Conservation (phyloP, 1,140 invertebrate species). For the Gryllus bimaculatus region DNA sequence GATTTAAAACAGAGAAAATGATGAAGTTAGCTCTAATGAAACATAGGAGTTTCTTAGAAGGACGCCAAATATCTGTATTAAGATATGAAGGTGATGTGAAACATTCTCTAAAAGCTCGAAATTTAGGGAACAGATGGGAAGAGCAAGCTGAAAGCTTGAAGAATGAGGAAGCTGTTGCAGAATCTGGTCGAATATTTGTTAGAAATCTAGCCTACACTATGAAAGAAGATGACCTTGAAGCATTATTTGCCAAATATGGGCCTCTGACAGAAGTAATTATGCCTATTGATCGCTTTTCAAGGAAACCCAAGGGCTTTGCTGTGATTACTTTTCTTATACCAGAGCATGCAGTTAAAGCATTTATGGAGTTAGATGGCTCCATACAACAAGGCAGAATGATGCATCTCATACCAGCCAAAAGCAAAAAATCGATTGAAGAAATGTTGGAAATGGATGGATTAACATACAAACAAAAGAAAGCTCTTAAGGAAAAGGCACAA, state of each 20-base stretch:
- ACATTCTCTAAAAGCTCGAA: constrained; percentile 27
- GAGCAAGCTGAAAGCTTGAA: constrained; percentile 57
- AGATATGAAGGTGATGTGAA: not conserved
- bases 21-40: constrained; percentile 73
- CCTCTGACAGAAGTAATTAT: constrained; percentile 80
- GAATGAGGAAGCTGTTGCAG: constrained; percentile 72
- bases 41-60: constrained; percentile 76
- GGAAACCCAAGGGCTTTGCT: constrained; percentile 89
- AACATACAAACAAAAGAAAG: constrained; percentile 81
- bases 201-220: constrained; percentile 85
- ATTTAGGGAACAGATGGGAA: constrained; percentile 48
- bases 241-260: constrained; percentile 80
- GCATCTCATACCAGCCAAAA: constrained; percentile 83
- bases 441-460: constrained; percentile 43
- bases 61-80: constrained; percentile 27
- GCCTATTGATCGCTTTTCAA: constrained; percentile 75
- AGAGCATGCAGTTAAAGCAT: constrained; percentile 89
- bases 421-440: constrained; percentile 46
- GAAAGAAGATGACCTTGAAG: constrained; percentile 78
- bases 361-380: constrained; percentile 76
- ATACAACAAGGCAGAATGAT: constrained; percentile 85
- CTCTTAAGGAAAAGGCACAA: constrained; percentile 62
- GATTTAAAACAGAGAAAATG: constrained; percentile 75
- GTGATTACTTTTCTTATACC: constrained; percentile 89
- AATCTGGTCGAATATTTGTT: constrained; percentile 90